Evolutionary conservation across 2,113 vertebrate genomes (phyloP).

Genomic region (Platichthys flesus): DNA sequence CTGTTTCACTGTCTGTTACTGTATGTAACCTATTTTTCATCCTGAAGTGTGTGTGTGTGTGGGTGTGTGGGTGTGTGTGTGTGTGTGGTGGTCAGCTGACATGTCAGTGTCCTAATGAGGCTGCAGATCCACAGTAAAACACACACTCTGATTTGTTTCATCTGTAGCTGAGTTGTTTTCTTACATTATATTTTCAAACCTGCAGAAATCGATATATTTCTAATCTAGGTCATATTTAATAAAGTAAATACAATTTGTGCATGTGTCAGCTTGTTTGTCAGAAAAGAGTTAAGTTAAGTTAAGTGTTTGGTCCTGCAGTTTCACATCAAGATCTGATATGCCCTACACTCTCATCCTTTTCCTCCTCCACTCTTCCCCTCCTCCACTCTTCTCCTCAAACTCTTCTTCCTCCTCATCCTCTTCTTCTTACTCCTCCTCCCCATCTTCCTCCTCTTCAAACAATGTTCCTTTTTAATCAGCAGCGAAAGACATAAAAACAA

Average conservation of each 20-base stretch:
- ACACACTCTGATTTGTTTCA: neutral
- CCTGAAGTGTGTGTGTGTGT: neutral
- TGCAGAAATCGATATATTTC: too few species aligned
- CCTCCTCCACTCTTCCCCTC: neutral
- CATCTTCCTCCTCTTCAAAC: neutral
- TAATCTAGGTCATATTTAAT: too few species aligned
- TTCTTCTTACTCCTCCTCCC: neutral
- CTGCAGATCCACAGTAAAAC: conserved; percentile 11
- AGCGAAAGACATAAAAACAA: too few species aligned
- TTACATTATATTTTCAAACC: neutral
- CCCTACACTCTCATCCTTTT: neutral
- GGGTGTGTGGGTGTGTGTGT: neutral
- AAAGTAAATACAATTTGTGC: too few species aligned
- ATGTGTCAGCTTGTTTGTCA: too few species aligned
- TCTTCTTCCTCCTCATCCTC: neutral
- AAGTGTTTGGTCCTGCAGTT: too few species aligned
- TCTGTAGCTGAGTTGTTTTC: neutral
- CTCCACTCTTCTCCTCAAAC: too few species aligned
- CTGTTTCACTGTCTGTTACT: conserved; percentile 13
- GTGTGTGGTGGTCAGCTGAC: neutral
- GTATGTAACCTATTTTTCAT: conserved; percentile 35
- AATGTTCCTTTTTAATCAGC: too few species aligned
- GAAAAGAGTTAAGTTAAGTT: too few species aligned
- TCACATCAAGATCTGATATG: too few species aligned
- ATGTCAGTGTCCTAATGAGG: conserved; percentile 16